Conservation (phyloP, 2,797 vertebrate species). For the Sternotherus odoratus region DNA sequence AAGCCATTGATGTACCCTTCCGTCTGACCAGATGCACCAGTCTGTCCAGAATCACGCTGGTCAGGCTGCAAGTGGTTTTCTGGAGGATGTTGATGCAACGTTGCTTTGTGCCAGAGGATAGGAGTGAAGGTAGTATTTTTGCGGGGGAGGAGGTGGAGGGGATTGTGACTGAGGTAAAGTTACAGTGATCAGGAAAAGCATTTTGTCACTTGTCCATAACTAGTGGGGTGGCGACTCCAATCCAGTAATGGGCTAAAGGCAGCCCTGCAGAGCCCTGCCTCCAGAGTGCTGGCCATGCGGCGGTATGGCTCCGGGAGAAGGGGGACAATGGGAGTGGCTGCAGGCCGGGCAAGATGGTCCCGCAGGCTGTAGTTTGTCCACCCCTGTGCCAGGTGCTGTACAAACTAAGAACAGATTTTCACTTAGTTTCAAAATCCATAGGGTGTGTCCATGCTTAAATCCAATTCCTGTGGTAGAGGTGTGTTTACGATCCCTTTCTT, state of each 20-base stretch:
- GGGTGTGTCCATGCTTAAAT: background rate
- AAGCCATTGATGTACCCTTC: background rate
- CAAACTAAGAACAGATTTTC: background rate
- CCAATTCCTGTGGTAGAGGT: background rate
- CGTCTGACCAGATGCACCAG: background rate
- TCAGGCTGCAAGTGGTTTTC: background rate
- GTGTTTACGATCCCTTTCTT: background rate
- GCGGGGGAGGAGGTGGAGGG: rapidly evolving
- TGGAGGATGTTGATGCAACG: background rate
- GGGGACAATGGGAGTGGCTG: too few relatives aligned
- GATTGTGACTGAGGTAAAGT: background rate
- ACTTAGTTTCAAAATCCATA: background rate
- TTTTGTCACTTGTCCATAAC: background rate
- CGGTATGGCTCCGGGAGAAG: too few relatives aligned
- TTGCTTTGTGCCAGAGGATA: background rate
- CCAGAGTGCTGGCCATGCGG: too few relatives aligned
- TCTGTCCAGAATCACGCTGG: too few relatives aligned
- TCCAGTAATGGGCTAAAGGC: too few relatives aligned
- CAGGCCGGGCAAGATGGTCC: too few relatives aligned
- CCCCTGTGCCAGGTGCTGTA: background rate
- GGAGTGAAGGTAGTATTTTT: background rate
- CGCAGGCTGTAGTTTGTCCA: too few relatives aligned
- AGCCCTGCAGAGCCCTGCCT: too few relatives aligned
- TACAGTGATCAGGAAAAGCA: background rate
- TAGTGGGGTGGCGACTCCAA: too few relatives aligned